These are phyloP conservation scores for Tadarida brasiliensis DNA, from an alignment of 2,797 vertebrate species.

Conservation along the genomic window DNA sequence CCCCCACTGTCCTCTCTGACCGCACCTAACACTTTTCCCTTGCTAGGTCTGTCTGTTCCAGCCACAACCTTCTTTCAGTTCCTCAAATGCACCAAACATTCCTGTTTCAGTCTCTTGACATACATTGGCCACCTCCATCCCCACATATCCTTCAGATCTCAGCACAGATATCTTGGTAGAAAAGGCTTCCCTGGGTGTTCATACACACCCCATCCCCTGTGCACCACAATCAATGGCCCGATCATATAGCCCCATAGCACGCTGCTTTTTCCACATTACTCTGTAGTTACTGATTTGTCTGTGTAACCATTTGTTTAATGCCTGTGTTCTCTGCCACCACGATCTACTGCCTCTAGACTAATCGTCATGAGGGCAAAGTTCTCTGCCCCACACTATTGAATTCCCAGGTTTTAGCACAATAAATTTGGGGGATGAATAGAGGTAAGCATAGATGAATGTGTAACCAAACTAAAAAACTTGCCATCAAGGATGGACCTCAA, in stretches of 20 bases:
- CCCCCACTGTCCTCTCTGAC: background rate
- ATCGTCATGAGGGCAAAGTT: background rate
- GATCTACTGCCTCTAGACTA: background rate
- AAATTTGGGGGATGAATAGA: background rate
- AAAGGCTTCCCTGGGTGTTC: background rate
- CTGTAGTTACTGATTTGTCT: background rate
- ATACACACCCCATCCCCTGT: background rate
- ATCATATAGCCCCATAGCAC: background rate
- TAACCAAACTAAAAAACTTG: background rate
- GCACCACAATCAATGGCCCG: background rate
- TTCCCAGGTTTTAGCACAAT: background rate
- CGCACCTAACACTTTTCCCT: background rate
- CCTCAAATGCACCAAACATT: slow-evolving; percentile 15
- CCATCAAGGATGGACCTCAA: background rate
- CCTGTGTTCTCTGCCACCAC: background rate
- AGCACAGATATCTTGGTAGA: background rate
- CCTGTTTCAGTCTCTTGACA: background rate
- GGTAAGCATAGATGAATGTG: background rate
- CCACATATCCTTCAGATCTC: background rate
- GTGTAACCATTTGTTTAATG: background rate
- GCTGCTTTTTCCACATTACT: background rate
- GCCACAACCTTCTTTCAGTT: slow-evolving; percentile 9
- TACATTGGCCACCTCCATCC: background rate
- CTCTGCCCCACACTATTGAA: background rate
- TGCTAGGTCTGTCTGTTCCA: background rate